Evolutionary conservation across 35 echinoderm and acorn worm genomes (phyloP).

Genomic region (Diadema setosum): DNA sequence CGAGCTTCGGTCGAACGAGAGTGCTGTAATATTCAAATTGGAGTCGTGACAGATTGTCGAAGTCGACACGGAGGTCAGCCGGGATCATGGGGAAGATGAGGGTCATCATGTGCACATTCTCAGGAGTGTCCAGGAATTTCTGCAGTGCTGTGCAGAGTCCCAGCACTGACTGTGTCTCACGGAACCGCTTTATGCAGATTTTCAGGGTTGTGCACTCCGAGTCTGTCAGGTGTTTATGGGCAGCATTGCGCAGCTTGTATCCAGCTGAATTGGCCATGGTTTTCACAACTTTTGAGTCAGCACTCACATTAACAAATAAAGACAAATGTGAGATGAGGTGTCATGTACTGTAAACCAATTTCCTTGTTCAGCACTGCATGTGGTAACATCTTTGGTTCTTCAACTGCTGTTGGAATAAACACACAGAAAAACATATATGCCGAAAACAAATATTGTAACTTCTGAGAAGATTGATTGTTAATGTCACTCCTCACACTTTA

Average conservation of each 20-base stretch:
- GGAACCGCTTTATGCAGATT: conserved; percentile 45
- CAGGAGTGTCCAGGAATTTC: conserved; percentile 64
- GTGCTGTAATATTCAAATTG: conserved; percentile 26
- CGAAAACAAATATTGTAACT: no score
- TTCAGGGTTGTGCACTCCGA: conserved; percentile 84
- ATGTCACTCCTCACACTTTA: no score
- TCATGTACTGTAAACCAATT: no score
- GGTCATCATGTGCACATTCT: conserved; percentile 56
- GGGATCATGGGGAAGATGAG: conserved; percentile 76
- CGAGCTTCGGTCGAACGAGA: not conserved
- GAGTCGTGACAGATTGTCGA: conserved; percentile 75
- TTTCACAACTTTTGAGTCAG: no score
- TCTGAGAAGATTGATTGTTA: no score
- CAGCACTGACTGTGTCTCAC: conserved; percentile 77
- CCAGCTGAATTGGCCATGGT: conserved; percentile 26
- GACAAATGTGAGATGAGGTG: no score
- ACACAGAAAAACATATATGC: no score
- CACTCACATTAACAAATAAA: no score
- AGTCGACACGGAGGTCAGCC: conserved; percentile 50
- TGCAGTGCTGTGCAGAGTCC: conserved; percentile 68
- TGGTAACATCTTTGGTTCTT: no score
- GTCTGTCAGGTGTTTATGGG: conserved; percentile 65
- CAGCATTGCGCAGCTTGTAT: conserved; percentile 53
- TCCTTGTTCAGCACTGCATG: no score
- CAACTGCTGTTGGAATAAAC: no score